Evolutionary conservation across 30 jellyfish, hydroid and myxozoan species (phyloP).

Genomic region (Rhopilema esculentum): DNA sequence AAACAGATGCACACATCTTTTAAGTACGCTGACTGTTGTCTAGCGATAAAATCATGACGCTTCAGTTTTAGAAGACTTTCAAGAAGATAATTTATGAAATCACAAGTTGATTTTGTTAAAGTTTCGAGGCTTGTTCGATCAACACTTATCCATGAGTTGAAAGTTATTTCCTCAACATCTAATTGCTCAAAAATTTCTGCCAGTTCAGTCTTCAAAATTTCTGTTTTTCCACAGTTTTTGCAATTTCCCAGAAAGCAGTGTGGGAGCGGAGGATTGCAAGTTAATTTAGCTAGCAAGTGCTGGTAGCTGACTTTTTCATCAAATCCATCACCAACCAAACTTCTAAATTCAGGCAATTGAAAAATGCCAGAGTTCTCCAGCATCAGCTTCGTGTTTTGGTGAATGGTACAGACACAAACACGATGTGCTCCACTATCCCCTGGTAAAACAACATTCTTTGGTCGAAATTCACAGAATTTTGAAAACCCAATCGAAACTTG

Average conservation of each 20-base stretch:
- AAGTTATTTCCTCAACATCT: slow-evolving; percentile 11
- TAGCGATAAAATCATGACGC: background rate
- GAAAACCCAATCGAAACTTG: background rate
- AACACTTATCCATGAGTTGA: background rate
- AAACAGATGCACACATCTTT: no score
- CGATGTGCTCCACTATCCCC: background rate
- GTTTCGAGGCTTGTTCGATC: slow-evolving; percentile 36
- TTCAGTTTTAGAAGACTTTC: background rate
- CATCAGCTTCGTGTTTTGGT: slow-evolving; percentile 31
- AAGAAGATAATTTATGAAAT: background rate
- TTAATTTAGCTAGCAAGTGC: background rate
- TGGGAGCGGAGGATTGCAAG: slow-evolving; percentile 31
- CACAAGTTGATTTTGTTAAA: background rate
- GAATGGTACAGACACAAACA: background rate
- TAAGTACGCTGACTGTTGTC: background rate
- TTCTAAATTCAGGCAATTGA: background rate
- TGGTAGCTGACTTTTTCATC: slow-evolving; percentile 2
- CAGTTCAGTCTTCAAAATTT: background rate
- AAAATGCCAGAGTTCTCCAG: slow-evolving; percentile 2
- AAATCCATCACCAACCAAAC: background rate
- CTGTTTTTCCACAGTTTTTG: background rate
- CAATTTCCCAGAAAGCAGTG: background rate
- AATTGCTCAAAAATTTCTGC: background rate
- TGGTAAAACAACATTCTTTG: background rate
- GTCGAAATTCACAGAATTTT: background rate